Evolutionary conservation across 1,140 invertebrate genomes (phyloP).

Genomic region (Drosophila lacertosa): DNA sequence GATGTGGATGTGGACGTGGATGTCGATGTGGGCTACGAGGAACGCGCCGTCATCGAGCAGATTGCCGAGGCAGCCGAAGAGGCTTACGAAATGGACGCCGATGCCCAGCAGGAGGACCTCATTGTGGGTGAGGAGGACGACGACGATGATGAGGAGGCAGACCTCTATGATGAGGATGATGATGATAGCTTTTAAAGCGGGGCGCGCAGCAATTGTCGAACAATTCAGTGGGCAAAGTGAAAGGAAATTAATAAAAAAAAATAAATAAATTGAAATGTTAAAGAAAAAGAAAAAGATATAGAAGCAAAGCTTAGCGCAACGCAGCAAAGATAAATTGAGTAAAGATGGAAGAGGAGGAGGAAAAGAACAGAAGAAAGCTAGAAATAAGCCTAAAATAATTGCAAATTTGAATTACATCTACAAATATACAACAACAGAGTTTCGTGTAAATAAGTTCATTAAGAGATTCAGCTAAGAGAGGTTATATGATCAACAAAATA

Average conservation of each 20-base stretch:
- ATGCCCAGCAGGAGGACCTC: constrained; percentile 55
- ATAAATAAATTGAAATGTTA: too few relatives aligned
- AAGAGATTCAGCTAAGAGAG: constrained; percentile 17
- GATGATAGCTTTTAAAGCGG: constrained; percentile 77
- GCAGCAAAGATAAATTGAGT: neutral
- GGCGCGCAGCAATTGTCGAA: constrained; percentile 55
- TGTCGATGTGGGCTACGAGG: constrained; percentile 57
- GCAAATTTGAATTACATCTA: neutral
- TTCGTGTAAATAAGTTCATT: constrained; percentile 76
- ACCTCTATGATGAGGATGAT: constrained; percentile 11
- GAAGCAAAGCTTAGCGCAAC: constrained; percentile 60
- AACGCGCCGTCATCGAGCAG: constrained; percentile 59
- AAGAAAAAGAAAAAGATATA: constrained; percentile 7
- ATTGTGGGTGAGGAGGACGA: constrained; percentile 50
- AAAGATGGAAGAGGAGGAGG: neutral
- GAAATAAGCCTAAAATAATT: constrained; percentile 1
- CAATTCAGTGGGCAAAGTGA: constrained; percentile 42
- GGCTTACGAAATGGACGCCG: constrained; percentile 60
- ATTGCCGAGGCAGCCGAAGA: constrained; percentile 72
- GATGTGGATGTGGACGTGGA: too few relatives aligned
- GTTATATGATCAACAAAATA: constrained; percentile 21
- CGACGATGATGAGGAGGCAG: constrained; percentile 42
- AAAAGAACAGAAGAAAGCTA: neutral
- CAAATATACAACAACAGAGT: neutral
- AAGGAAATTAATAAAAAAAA: neutral